Conservation (phyloP, 1,140 invertebrate genomes). For the Leptestheria dahalacensis region DNA sequence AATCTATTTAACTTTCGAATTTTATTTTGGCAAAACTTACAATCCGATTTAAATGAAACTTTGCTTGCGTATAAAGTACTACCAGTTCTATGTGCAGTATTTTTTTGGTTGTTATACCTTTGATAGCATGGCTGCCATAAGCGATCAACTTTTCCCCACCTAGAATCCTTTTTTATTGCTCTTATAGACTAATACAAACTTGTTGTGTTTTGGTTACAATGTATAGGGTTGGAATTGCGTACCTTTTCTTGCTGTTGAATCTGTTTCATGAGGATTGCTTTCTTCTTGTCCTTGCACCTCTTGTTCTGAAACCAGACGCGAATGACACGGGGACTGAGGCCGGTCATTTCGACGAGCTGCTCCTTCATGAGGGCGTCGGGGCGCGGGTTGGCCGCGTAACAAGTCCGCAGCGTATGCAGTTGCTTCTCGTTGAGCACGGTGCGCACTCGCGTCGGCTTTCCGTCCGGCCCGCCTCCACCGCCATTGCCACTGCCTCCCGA, state of each 20-base stretch:
- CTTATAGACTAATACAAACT: neutral
- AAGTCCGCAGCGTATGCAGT: conserved; percentile 78
- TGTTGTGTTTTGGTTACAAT: too few relatives aligned
- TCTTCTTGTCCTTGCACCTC: conserved; percentile 97
- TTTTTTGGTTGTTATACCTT: too few relatives aligned
- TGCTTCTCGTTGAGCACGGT: conserved; percentile 98
- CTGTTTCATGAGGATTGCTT: conserved; percentile 89
- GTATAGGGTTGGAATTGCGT: conserved; percentile 23
- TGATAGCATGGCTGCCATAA: too few relatives aligned
- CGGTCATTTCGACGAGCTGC: conserved; percentile 96
- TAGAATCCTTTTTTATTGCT: neutral
- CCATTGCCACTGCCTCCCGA: conserved; percentile 41
- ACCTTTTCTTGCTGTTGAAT: conserved; percentile 96
- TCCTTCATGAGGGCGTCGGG: conserved; percentile 99
- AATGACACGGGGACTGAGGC: conserved; percentile 85
- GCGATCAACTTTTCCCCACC: too few relatives aligned
- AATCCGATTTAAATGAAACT: too few relatives aligned
- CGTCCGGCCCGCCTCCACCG: conserved; percentile 42
- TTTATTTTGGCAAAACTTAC: too few relatives aligned
- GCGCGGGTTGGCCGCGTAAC: conserved; percentile 91
- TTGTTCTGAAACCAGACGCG: conserved; percentile 99
- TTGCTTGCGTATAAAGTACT: too few relatives aligned
- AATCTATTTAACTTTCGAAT: too few relatives aligned
- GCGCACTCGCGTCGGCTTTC: conserved; percentile 91
- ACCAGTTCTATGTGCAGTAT: too few relatives aligned